phyloP scores from a whole-genome alignment of 1,140 invertebrate species.

The Limonius californicus region DNA sequence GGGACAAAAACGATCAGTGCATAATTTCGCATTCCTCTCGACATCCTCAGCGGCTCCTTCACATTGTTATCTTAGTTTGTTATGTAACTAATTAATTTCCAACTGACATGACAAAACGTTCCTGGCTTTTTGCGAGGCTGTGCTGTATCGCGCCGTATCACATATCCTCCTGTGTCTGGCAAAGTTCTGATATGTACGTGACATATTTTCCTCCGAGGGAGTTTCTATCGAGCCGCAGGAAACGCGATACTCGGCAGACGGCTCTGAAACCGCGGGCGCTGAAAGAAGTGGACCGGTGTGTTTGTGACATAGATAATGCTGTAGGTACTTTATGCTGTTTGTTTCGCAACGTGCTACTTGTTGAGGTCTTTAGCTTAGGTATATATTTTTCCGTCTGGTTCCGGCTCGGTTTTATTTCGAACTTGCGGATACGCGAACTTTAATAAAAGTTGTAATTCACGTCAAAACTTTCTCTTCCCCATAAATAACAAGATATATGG shows the following conservation, averaged over 20 bases:
- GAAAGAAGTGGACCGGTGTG: neutral
- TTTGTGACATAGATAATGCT: constrained; percentile 13
- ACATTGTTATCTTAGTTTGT: neutral
- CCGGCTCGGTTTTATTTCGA: neutral
- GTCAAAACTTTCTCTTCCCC: constrained; percentile 2
- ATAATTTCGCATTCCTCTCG: neutral
- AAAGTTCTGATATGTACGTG: constrained; percentile 11
- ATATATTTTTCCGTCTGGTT: neutral
- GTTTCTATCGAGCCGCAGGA: constrained; percentile 1
- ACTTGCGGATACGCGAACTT: neutral
- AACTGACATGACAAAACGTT: constrained; percentile 4
- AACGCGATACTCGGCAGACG: neutral
- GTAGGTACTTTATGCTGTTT: constrained; percentile 12
- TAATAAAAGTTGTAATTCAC: constrained; percentile 14
- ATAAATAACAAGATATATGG: constrained; percentile 9
- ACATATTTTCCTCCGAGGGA: constrained; percentile 9
- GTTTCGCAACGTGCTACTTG: constrained; percentile 3
- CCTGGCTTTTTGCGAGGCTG: neutral
- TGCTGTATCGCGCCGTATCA: neutral
- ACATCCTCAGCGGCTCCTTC: neutral
- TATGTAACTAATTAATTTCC: constrained; percentile 7
- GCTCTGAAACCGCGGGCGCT: neutral
- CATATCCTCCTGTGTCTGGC: constrained; percentile 2
- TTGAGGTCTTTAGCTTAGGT: constrained; percentile 1
- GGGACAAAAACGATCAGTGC: neutral